Conservation (phyloP, 2,797 vertebrate species). For the Alosa sapidissima region DNA sequence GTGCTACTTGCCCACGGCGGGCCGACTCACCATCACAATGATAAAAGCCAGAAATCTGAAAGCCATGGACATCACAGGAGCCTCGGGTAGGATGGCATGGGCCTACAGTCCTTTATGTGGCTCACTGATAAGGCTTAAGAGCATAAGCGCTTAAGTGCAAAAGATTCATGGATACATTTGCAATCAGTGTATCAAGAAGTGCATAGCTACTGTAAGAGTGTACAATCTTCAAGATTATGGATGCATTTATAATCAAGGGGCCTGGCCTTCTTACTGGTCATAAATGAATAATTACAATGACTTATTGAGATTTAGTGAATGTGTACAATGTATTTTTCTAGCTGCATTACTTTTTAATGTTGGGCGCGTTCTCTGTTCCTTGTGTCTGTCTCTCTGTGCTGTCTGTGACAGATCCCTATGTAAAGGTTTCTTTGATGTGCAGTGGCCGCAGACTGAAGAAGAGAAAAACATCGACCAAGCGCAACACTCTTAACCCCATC, state of each 20-base stretch:
- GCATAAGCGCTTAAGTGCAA: neutral
- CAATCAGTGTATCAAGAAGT: no score
- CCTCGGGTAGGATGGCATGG: slow-evolving; percentile 82
- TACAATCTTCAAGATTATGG: neutral
- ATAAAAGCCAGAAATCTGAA: slow-evolving; percentile 99
- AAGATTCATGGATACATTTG: neutral
- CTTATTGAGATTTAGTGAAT: neutral
- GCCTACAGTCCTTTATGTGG: neutral
- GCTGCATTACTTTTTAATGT: neutral
- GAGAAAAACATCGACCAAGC: slow-evolving; percentile 97
- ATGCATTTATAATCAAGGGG: neutral
- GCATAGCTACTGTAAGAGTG: no score
- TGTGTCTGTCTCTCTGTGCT: neutral
- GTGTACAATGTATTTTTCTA: neutral
- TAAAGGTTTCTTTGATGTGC: slow-evolving; percentile 92
- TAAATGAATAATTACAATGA: slow-evolving; percentile 53
- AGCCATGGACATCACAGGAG: slow-evolving; percentile 99
- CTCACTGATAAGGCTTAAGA: neutral
- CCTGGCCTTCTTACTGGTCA: neutral
- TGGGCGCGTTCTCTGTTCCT: neutral
- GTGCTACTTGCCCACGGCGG: slow-evolving; percentile 97
- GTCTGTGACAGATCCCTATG: slow-evolving; percentile 60
- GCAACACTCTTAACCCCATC: slow-evolving; percentile 94
- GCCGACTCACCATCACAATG: slow-evolving; percentile 95
- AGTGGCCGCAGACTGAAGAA: slow-evolving; percentile 95